Evolutionary conservation across 2,888 invertebrate genomes (phyloP).

Genomic region (Acanthosepion lycidas): DNA sequence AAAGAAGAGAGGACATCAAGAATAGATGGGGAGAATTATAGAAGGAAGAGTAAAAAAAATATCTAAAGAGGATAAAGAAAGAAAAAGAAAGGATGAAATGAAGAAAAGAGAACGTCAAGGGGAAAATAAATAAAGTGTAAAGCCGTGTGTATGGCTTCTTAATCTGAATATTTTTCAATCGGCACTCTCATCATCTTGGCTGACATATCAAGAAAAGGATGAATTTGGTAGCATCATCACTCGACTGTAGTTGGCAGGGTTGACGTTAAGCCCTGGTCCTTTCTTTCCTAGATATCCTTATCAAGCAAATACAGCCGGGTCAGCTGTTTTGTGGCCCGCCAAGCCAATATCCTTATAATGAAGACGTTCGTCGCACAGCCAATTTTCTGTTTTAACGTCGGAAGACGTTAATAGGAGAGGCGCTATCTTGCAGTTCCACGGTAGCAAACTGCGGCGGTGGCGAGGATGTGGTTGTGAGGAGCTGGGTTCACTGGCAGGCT

Average conservation of each 20-base stretch:
- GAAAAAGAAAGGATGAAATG: background rate
- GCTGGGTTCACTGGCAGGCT: background rate
- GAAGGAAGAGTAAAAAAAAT: background rate
- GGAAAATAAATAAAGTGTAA: background rate
- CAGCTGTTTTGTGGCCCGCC: background rate
- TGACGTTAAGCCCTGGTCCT: conserved; percentile 4
- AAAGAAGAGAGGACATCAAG: background rate
- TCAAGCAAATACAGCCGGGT: conserved; percentile 22
- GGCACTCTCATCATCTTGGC: conserved; percentile 33
- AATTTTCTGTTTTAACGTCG: conserved; percentile 22
- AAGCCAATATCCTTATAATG: conserved; percentile 33
- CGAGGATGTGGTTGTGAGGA: background rate
- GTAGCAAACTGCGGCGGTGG: background rate
- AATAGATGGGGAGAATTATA: background rate
- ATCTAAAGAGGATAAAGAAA: background rate
- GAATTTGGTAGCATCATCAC: background rate
- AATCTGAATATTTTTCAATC: conserved; percentile 23
- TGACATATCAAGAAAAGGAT: conserved; percentile 3
- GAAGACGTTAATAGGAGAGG: conserved; percentile 13
- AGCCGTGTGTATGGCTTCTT: background rate
- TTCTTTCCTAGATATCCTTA: background rate
- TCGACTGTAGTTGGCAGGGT: conserved; percentile 33
- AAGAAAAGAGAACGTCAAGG: background rate
- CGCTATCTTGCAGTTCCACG: conserved; percentile 33
- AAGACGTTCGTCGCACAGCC: conserved; percentile 8